A percentile compares a stretch with the other conserved stretches of the same genome.
Evolutionary conservation across 1,140 invertebrate genomes (phyloP).

Genomic region (Drosophila ironensis): DNA sequence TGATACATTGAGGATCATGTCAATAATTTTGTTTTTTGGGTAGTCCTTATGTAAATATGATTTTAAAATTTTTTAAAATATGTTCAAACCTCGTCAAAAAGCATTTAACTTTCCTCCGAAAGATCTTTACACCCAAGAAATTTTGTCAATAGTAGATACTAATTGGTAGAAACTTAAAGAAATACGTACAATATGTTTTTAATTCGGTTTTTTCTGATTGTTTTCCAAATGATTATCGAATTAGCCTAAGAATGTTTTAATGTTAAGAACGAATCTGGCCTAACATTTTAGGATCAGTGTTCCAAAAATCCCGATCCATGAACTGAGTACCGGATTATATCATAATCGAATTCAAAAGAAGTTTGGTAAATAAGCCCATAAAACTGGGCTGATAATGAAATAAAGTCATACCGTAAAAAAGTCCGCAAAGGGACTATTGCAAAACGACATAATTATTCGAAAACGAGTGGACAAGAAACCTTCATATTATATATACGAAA

Average conservation of each 20-base stretch:
- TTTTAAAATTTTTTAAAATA: background rate
- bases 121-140: too few species aligned
- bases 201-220: background rate
- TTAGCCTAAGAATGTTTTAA: conserved; percentile 1
- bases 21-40: background rate
- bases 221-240: background rate
- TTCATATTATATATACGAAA: conserved; percentile 1
- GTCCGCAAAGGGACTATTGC: background rate
- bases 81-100: background rate
- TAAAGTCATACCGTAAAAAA: background rate
- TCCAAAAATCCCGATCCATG: conserved; percentile 19
- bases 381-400: background rate
- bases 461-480: background rate
- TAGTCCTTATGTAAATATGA: too few species aligned
- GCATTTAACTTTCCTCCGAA: too few species aligned
- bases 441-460: conserved; percentile 4
- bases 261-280: background rate
- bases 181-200: background rate
- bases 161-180: too few species aligned
- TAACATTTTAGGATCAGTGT: conserved; percentile 5
- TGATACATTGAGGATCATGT: background rate
- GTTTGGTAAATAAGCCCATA: conserved; percentile 9
- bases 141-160: too few species aligned
- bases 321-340: conserved; percentile 31
- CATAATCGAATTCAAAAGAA: conserved; percentile 14